Percentiles rank a stretch among this genome's conserved stretches.
phyloP scores from a whole-genome alignment of 2,888 invertebrate species.

The Gymnosoma rotundatum region DNA sequence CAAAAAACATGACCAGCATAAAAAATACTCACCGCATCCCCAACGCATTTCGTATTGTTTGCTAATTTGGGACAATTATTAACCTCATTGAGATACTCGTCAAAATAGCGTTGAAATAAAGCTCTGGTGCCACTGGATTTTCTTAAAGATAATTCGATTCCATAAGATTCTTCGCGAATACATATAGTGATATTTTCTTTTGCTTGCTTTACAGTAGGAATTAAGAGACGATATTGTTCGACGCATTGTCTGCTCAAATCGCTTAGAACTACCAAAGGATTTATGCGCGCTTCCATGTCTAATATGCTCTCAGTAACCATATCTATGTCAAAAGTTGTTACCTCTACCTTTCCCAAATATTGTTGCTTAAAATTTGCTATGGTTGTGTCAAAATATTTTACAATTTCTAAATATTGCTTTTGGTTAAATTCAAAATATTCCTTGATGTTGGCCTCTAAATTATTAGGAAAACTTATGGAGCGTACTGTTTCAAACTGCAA shows the following conservation, averaged over 20 bases:
- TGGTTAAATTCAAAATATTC: neutral
- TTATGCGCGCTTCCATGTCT: constrained; percentile 56
- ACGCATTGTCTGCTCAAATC: constrained; percentile 69
- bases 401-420: neutral
- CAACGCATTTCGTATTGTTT: constrained; percentile 15
- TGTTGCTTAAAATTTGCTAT: too few species aligned
- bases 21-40: constrained; percentile 13
- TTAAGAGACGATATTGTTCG: constrained; percentile 57
- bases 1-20: neutral
- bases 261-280: constrained; percentile 64
- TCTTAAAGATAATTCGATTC: too few species aligned
- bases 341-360: too few species aligned
- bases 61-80: neutral
- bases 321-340: too few species aligned
- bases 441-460: neutral
- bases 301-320: constrained; percentile 35
- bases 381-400: neutral
- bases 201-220: constrained; percentile 54
- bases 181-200: constrained; percentile 56
- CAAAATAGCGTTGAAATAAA: constrained; percentile 28
- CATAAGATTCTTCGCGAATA: constrained; percentile 14
- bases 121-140: constrained; percentile 1
- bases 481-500: neutral
- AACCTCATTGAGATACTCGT: neutral
- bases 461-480: neutral